phyloP scores from a whole-genome alignment of 2,888 invertebrate species.

The Limenitis camilla region DNA sequence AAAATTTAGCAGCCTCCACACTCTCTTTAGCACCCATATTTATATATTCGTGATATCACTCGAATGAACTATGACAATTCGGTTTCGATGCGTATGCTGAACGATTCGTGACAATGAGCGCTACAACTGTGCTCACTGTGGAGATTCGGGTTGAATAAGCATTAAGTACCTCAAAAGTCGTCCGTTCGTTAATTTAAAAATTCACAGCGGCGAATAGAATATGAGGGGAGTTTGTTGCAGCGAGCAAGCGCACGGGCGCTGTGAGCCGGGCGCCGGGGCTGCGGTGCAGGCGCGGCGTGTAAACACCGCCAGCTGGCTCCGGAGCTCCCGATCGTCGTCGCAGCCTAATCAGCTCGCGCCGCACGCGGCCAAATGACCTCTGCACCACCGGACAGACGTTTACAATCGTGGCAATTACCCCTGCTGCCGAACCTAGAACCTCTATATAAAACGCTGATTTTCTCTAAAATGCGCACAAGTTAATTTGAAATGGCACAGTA shows the following conservation, averaged over 20 bases:
- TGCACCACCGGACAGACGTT: constrained; percentile 24
- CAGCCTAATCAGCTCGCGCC: constrained; percentile 33
- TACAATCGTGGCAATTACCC: constrained; percentile 32
- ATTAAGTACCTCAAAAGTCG: constrained; percentile 66
- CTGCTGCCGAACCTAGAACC: constrained; percentile 23
- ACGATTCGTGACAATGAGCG: constrained; percentile 58
- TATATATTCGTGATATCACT: constrained; percentile 68
- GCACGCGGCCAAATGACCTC: constrained; percentile 27
- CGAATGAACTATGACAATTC: constrained; percentile 64
- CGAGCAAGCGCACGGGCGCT: constrained; percentile 42
- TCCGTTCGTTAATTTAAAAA: constrained; percentile 65
- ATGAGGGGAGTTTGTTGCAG: constrained; percentile 63
- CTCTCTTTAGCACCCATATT: constrained; percentile 88
- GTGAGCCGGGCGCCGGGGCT: constrained; percentile 27
- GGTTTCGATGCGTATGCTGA: constrained; percentile 66
- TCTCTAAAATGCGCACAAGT: constrained; percentile 52
- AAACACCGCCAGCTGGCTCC: constrained; percentile 64
- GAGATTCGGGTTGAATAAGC: constrained; percentile 58
- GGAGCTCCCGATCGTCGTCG: constrained; percentile 26
- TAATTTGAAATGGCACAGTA: constrained; percentile 44
- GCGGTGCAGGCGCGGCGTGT: constrained; percentile 55
- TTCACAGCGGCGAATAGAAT: constrained; percentile 69
- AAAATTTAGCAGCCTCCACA: constrained; percentile 87
- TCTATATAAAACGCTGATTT: constrained; percentile 33
- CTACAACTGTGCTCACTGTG: constrained; percentile 59